Conservation (phyloP, 1,140 invertebrate species). For the Apis cerana region DNA sequence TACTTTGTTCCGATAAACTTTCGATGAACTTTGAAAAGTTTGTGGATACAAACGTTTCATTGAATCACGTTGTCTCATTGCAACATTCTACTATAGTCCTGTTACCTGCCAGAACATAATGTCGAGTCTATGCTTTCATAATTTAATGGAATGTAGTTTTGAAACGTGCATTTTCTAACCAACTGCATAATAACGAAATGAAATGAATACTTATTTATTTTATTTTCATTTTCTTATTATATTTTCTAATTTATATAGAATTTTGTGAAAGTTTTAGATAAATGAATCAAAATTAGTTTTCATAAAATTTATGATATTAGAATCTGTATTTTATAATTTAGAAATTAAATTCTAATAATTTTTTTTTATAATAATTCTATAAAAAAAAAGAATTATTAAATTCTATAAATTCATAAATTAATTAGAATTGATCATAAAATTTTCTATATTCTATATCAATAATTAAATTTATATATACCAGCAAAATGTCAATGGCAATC, state of each 20-base stretch:
- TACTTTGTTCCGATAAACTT: slow-evolving; percentile 21
- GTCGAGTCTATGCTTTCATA: neutral
- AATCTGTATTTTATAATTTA: neutral
- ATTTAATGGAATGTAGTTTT: slow-evolving; percentile 26
- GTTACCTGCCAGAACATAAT: neutral
- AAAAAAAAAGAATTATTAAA: neutral
- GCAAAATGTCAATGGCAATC: neutral
- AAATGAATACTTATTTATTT: neutral
- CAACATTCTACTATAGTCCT: neutral
- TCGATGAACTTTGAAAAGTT: slow-evolving; percentile 30
- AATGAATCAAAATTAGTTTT: too few relatives aligned
- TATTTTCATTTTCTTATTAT: too few relatives aligned
- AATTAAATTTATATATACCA: neutral
- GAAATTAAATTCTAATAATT: neutral
- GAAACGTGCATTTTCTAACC: slow-evolving; percentile 7
- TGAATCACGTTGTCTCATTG: slow-evolving; percentile 20
- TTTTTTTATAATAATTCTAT: neutral
- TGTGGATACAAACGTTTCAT: neutral
- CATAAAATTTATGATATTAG: too few relatives aligned
- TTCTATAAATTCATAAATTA: neutral
- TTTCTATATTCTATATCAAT: too few relatives aligned
- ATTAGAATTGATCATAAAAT: too few relatives aligned
- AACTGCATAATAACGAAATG: neutral
- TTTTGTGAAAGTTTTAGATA: neutral
- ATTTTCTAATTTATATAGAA: neutral